These are phyloP conservation scores for Anas acuta DNA, from an alignment of 2,797 vertebrate genomes.

Conservation along the genomic window DNA sequence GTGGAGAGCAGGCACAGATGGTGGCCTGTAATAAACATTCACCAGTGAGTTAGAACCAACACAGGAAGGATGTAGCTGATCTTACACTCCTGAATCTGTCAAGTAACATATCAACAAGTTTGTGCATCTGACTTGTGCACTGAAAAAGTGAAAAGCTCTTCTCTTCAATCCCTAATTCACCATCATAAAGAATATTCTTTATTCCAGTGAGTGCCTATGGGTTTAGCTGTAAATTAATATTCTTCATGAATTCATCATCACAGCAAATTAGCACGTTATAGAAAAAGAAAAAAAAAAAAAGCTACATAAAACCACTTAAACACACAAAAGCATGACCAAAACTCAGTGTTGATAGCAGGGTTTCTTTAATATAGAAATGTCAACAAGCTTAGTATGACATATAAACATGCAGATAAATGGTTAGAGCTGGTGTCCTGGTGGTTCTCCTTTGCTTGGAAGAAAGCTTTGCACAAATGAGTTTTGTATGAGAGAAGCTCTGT, in stretches of 20 bases:
- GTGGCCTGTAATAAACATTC: constrained; percentile 18
- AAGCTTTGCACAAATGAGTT: not conserved
- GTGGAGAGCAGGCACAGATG: constrained; percentile 18
- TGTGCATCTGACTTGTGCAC: not conserved
- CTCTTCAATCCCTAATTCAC: not conserved
- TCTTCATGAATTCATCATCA: not conserved
- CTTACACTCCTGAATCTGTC: not conserved
- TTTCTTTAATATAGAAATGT: not conserved
- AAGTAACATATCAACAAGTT: not conserved
- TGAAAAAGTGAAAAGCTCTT: not conserved
- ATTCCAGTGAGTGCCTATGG: not conserved
- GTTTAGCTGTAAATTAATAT: not conserved
- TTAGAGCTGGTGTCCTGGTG: rapidly evolving
- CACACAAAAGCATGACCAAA: not conserved
- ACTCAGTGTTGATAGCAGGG: not conserved
- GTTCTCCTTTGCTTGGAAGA: not conserved
- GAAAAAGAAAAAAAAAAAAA: too few relatives aligned
- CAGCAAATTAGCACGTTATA: not conserved
- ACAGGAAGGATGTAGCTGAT: not conserved
- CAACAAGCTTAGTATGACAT: not conserved
- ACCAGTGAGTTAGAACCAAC: not conserved
- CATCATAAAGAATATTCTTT: not conserved
- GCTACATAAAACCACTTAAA: not conserved
- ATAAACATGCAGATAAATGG: not conserved
- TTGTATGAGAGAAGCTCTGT: not conserved